These are phyloP conservation scores for Idaea aversata DNA, from an alignment of 2,888 invertebrate species.

Conservation along the genomic window DNA sequence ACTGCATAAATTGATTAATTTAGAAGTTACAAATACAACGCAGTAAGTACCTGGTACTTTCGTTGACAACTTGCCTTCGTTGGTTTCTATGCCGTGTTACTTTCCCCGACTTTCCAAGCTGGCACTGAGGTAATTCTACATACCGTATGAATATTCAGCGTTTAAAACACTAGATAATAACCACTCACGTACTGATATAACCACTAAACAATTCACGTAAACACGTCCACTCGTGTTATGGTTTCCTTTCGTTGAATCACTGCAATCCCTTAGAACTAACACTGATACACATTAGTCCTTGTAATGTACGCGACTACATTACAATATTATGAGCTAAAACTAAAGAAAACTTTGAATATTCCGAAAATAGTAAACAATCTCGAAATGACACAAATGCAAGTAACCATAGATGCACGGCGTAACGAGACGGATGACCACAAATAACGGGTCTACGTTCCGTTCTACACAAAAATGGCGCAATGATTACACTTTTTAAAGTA, in stretches of 20 bases:
- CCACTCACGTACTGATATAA: slow-evolving; percentile 43
- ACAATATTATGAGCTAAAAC: slow-evolving; percentile 29
- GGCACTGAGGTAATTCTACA: slow-evolving; percentile 38
- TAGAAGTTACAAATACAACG: background rate
- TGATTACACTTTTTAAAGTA: background rate
- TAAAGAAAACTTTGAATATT: slow-evolving; percentile 42
- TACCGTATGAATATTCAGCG: slow-evolving; percentile 43
- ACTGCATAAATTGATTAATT: background rate
- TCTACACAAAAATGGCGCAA: slow-evolving; percentile 35
- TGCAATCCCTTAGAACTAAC: slow-evolving; percentile 21
- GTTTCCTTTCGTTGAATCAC: slow-evolving; percentile 28
- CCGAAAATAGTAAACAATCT: slow-evolving; percentile 76
- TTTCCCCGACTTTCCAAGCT: slow-evolving; percentile 40
- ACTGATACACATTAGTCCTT: slow-evolving; percentile 19
- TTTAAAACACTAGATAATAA: slow-evolving; percentile 37
- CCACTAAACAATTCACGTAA: slow-evolving; percentile 64
- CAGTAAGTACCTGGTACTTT: slow-evolving; percentile 44
- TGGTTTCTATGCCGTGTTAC: slow-evolving; percentile 55
- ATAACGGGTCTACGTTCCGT: slow-evolving; percentile 58
- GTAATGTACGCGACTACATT: slow-evolving; percentile 21
- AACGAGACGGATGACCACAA: slow-evolving; percentile 65
- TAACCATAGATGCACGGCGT: slow-evolving; percentile 75
- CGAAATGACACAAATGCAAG: slow-evolving; percentile 67
- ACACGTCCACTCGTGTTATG: slow-evolving; percentile 54
- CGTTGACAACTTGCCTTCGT: slow-evolving; percentile 60